Evolutionary conservation across 2,113 vertebrate species (phyloP).

Genomic region (Callithrix jacchus): DNA sequence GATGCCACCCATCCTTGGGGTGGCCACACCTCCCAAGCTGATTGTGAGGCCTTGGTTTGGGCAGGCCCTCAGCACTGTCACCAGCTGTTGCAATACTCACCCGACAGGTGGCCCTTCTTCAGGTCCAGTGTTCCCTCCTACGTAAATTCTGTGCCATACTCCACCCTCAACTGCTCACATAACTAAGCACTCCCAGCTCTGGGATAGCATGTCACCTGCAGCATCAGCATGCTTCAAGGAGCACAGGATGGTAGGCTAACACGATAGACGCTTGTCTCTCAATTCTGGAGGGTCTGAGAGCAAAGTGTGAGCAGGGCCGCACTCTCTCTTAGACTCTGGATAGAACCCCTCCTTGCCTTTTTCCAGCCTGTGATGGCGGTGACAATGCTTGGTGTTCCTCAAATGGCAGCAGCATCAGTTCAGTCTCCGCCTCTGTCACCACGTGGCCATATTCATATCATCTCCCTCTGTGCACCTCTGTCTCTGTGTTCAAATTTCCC

Average conservation of each 20-base stretch:
- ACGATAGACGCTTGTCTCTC: accelerated
- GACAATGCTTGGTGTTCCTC: accelerated
- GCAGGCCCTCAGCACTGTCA: neutral
- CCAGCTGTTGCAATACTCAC: neutral
- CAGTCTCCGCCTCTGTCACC: neutral
- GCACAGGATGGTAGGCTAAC: too few species aligned
- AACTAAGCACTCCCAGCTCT: too few species aligned
- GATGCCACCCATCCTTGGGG: neutral
- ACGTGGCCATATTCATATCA: accelerated
- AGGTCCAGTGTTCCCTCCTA: neutral
- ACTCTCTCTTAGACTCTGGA: neutral
- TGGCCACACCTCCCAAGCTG: neutral
- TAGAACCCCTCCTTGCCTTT: neutral
- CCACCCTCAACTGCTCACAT: neutral
- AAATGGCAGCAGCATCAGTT: accelerated
- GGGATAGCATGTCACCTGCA: neutral
- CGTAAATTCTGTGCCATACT: neutral
- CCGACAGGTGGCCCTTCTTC: neutral
- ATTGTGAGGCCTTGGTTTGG: neutral
- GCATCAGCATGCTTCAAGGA: neutral
- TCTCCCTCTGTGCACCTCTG: neutral
- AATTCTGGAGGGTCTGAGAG: neutral
- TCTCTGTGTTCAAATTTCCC: neutral
- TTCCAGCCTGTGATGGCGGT: too few species aligned
- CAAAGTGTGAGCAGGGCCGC: accelerated